Base-by-base conservation (phyloP, 2,797 vertebrate species). In the Champsocephalus gunnari region DNA sequence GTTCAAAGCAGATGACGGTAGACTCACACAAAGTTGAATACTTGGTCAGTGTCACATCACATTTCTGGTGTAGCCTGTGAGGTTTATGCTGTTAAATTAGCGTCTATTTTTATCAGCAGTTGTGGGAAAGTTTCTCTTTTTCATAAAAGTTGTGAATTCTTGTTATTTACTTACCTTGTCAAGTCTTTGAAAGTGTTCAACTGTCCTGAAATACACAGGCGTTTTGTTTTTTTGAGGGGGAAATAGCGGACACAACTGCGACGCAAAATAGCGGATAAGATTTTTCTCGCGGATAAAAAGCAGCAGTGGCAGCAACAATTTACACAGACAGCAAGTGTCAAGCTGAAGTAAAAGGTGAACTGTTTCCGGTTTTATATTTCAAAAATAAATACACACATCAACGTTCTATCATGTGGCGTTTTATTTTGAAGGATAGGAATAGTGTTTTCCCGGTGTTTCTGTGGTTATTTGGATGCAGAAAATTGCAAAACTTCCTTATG, bases 211-310 rank as follows among this genome's bases (percentile, higher is more conserved):
- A 14, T 1, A 8, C 1, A 4, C 12, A 1, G 28, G 12, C 1
- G 60, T 41, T 70, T 45, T 17, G 9, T 49, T 24, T 57, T 38
- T 58, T 38, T 4, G 13, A 16, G 9, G 34, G 45, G 17, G 50
- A 66, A 5, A 64, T 50, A 58, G 49, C 5, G 32, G 17, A 41
- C 59, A 51, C 73, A 62, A 60, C 75, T 16, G 73, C 72, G 57
- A 73, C 62, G 59, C 57, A 57, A 24, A 76, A 51, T 28, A 84
- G 77, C 76, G 60, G 63, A 74, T 73, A 86, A 81, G 79, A 79
- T 78, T 88, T 86, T 88, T 87, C 80, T 79, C 83, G 74, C 83
- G 57, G 58, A 32, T 59, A 17, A 77, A 50, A 63, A 57, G 21
- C 64, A 21, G 17, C 28, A 34, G 48, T 16, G 3, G 53, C 16